These are phyloP conservation scores for Pandemis heparana DNA, from an alignment of 2,888 invertebrate species.

Conservation along the genomic window DNA sequence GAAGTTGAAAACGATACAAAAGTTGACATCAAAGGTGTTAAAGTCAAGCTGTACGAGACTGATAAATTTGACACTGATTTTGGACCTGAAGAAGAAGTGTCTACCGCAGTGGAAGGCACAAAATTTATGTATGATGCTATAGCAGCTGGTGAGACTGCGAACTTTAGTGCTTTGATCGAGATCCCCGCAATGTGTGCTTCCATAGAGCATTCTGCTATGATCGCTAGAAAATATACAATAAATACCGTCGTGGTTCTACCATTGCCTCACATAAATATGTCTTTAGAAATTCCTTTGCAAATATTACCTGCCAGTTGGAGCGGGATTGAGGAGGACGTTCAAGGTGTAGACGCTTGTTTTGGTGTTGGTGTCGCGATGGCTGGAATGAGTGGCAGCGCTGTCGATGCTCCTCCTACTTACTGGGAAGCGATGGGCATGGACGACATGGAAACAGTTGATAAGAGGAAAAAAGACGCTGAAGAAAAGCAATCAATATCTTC, in stretches of 20 bases:
- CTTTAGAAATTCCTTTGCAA: constrained; percentile 30
- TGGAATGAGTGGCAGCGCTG: not conserved
- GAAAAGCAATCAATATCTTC: not conserved
- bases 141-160: constrained; percentile 1
- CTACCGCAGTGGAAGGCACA: not conserved
- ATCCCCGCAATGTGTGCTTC: constrained; percentile 24
- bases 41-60: constrained; percentile 16
- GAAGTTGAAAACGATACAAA: constrained; percentile 25
- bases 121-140: not conserved
- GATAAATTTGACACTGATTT: constrained; percentile 7
- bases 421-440: not conserved
- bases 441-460: not conserved
- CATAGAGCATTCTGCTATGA: constrained; percentile 24
- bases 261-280: constrained; percentile 14
- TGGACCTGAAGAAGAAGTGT: not conserved
- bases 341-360: not conserved
- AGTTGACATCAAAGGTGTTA: constrained; percentile 14
- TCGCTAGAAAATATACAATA: constrained; percentile 21
- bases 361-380: not conserved
- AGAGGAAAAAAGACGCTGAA: not conserved
- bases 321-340: not conserved
- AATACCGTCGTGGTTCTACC: constrained; percentile 20
- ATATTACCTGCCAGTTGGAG: not conserved
- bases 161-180: constrained; percentile 7
- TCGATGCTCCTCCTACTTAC: not conserved